Percentiles rank a stretch among this genome's conserved stretches.
phyloP scores from a whole-genome alignment of 2,888 invertebrate species.

The Agriopis marginaria region DNA sequence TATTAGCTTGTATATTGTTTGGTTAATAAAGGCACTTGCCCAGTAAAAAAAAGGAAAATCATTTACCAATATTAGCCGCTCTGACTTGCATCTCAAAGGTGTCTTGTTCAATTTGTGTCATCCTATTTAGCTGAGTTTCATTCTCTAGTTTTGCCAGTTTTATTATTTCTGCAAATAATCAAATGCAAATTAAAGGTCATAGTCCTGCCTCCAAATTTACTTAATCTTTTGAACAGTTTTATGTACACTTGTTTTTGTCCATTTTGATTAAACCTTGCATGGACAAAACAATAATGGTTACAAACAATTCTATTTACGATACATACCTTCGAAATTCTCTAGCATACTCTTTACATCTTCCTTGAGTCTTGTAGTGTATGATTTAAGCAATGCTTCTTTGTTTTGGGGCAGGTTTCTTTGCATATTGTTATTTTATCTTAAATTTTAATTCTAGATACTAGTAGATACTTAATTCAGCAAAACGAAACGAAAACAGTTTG shows the following conservation, averaged over 20 bases:
- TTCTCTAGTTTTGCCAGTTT: constrained; percentile 96
- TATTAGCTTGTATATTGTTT: too few species aligned
- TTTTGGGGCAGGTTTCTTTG: constrained; percentile 93
- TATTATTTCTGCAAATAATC: constrained; percentile 91
- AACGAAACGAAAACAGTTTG: too few species aligned
- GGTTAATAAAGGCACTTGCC: too few species aligned
- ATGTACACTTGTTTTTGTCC: neutral
- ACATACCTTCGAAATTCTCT: constrained; percentile 97
- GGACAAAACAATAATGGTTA: neutral
- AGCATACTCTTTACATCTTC: constrained; percentile 99
- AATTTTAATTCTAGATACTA: too few species aligned
- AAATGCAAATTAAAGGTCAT: neutral
- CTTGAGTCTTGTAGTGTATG: constrained; percentile 96
- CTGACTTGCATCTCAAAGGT: constrained; percentile 99
- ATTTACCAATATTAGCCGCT: constrained; percentile 95
- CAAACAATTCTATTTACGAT: neutral
- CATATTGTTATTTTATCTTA: too few species aligned
- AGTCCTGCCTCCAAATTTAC: neutral
- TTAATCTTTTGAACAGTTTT: neutral
- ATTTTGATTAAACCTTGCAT: neutral
- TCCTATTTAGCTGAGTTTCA: constrained; percentile 95
- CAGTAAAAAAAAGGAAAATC: neutral
- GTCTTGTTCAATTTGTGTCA: constrained; percentile 97
- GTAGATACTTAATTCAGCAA: too few species aligned
- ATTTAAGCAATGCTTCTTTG: constrained; percentile 97